Base-by-base conservation (phyloP, 2,888 invertebrate species). In the Melanotus villosus region DNA sequence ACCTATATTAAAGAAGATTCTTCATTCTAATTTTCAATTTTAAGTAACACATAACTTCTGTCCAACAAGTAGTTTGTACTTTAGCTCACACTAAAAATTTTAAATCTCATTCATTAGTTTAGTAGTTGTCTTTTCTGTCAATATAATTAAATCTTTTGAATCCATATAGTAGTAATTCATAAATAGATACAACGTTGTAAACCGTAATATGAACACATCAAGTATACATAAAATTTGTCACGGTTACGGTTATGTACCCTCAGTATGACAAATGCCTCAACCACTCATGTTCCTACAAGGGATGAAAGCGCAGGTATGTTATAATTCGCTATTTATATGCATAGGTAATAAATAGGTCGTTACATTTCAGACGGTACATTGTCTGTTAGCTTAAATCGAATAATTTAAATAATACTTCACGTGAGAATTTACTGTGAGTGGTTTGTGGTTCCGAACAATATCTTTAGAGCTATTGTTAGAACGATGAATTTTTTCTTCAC, bases 181-280 rank as follows among this genome's bases (percentile, higher is more conserved):
- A n/a, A n/a, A n/a, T n/a, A n/a, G n/a, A n/a, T n/a, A n/a, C n/a
- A n/a, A 6, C 18, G 32, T 52, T 52, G 32, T 52, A 52, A 52
- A 52, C 26, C n/a, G 32, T n/a, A 52, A n/a, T n/a, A 32, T 18
- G 52, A 14, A 52, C 52, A 52, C 52, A 52, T 52, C 52, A 52
- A 52, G 26, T 52, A 52, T 9, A 56, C 38, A 69, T 70, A 70
- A 70, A 70, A 70, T 70, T 70, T 70, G 70, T 70, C 65, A 70
- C 50, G 65, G 70, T 70, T 70, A 65, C 57, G 57, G 65, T 65
- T 70, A 56, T 60, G 45, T 56, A 60, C 54, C 56, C 70, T 62
- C 43, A 21, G 10, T 23, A 50, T 69, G 54, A 65, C 54, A 60
- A 30, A 68, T 68, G 45, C 63, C 54, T 64, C 65, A 69, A 65